Conservation (phyloP, 2,797 vertebrate species). For the Ataeniobius toweri region DNA sequence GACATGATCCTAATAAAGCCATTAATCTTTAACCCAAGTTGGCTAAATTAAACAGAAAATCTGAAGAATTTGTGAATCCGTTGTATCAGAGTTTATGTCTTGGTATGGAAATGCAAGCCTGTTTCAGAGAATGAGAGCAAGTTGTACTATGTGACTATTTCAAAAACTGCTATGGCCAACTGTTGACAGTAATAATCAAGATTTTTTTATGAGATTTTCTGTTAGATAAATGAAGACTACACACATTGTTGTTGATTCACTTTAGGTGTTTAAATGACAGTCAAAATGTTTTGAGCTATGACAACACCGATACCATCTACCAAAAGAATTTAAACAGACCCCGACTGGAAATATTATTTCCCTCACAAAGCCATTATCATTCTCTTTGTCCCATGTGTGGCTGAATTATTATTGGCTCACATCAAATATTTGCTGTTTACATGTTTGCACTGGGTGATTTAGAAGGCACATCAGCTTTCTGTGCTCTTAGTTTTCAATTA, state of each 20-base stretch:
- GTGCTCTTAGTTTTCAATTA: slow-evolving; percentile 28
- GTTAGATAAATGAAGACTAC: not conserved
- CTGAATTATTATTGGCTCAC: slow-evolving; percentile 33
- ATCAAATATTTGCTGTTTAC: slow-evolving; percentile 23
- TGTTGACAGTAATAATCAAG: not conserved
- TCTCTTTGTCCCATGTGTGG: not conserved
- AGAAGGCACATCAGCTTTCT: slow-evolving; percentile 36
- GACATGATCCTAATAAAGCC: not conserved
- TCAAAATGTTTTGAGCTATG: not conserved
- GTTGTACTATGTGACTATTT: not conserved
- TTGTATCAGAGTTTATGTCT: not conserved
- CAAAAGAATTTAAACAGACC: not conserved
- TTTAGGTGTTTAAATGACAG: not conserved
- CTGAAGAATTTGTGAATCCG: not conserved
- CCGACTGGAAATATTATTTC: not conserved
- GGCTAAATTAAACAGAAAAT: not conserved
- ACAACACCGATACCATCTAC: not conserved
- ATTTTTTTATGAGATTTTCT: not conserved
- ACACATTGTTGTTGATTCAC: not conserved
- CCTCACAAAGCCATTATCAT: not conserved
- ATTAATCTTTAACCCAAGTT: no score
- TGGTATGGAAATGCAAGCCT: no score
- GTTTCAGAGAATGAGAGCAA: not conserved
- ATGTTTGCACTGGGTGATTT: slow-evolving; percentile 34
- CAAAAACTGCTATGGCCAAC: not conserved